Evolutionary conservation across 2,113 vertebrate species (phyloP).

Genomic region (Melanocharis versteri): DNA sequence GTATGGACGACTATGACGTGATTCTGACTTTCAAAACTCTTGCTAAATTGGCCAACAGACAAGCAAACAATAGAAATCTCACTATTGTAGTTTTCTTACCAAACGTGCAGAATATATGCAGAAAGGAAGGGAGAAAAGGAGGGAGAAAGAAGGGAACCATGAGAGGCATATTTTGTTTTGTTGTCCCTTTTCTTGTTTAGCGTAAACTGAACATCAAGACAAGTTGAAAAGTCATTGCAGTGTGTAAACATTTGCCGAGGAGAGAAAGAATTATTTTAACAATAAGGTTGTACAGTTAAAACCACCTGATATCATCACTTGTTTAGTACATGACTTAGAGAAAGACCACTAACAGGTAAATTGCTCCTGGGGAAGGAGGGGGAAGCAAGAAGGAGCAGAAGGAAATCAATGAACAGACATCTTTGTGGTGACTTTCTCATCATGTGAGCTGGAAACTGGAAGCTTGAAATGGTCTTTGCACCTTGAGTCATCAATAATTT

Average conservation of each 20-base stretch:
- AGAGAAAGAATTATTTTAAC: not conserved
- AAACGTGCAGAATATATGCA: not conserved
- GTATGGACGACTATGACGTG: not conserved
- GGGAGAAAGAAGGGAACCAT: not conserved
- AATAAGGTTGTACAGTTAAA: not conserved
- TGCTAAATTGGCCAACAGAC: not conserved
- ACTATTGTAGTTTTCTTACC: not conserved
- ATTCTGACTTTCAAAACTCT: not conserved
- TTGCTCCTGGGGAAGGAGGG: not conserved
- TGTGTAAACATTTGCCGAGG: rapidly evolving
- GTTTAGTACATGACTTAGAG: not conserved
- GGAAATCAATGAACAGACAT: not conserved
- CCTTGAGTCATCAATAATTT: conserved; percentile 10
- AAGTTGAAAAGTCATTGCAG: not conserved
- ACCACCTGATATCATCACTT: not conserved
- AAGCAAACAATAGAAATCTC: not conserved
- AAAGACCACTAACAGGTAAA: not conserved
- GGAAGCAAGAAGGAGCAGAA: not conserved
- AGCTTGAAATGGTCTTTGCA: not conserved
- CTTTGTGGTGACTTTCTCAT: not conserved
- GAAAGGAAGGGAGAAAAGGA: not conserved
- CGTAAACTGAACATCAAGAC: not conserved
- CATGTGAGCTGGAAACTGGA: not conserved
- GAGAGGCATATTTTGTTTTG: not conserved
- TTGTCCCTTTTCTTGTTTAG: not conserved